Percentiles rank a stretch among this genome's conserved stretches.
Conservation (phyloP, 2,888 invertebrate genomes). For the Lissocephala sabroskyi region DNA sequence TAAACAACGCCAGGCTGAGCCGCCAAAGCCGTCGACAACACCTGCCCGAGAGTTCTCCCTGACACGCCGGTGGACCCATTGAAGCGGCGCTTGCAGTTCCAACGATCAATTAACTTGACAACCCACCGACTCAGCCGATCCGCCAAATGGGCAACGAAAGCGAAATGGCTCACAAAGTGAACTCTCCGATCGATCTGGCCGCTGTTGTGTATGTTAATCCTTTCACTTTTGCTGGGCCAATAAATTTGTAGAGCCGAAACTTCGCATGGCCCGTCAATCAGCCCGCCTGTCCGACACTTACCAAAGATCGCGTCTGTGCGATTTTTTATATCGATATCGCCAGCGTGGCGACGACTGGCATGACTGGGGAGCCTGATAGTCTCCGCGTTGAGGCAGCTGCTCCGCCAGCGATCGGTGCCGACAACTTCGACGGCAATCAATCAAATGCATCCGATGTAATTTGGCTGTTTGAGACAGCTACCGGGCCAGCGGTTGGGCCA, state of each 20-base stretch:
- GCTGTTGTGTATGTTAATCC: conserved; percentile 31
- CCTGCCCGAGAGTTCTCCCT: conserved; percentile 32
- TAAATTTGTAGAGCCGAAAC: conserved; percentile 32
- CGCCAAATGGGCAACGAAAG: conserved; percentile 41
- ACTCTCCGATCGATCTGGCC: neutral
- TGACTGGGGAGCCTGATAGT: conserved; percentile 12
- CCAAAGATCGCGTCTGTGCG: conserved; percentile 16
- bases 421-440: conserved; percentile 33
- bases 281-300: conserved; percentile 1
- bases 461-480: conserved; percentile 25
- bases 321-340: too few species aligned
- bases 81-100: conserved; percentile 4
- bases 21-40: conserved; percentile 29
- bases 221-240: conserved; percentile 45
- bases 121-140: conserved; percentile 14
- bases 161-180: conserved; percentile 11
- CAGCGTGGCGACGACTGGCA: conserved; percentile 18
- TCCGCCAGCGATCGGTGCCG: neutral
- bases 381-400: neutral
- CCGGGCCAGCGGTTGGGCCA: conserved; percentile 7
- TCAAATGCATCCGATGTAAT: conserved; percentile 31
- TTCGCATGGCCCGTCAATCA: neutral
- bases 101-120: conserved; percentile 57
- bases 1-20: neutral
- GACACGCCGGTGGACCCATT: conserved; percentile 31